phyloP scores from a whole-genome alignment of 1,140 invertebrate species.

The Caenorhabditis tropicalis region DNA sequence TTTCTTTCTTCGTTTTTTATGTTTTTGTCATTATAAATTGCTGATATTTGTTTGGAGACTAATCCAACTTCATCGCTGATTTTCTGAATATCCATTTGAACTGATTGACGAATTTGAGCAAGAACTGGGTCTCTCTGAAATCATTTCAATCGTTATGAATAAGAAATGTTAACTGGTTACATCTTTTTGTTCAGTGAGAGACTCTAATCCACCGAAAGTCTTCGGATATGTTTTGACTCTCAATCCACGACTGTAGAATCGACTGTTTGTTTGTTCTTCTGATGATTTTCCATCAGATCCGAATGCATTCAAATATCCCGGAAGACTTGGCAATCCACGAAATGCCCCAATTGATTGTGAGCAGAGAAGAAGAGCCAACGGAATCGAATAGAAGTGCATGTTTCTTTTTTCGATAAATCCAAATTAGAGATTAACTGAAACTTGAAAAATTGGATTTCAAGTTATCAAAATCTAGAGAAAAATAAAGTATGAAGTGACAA shows the following conservation, averaged over 20 bases:
- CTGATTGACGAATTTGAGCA: not conserved
- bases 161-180: not conserved
- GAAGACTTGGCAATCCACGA: slow-evolving; percentile 17
- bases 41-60: slow-evolving; percentile 4
- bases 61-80: slow-evolving; percentile 28
- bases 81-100: slow-evolving; percentile 18
- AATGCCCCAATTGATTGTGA: not conserved
- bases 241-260: slow-evolving; percentile 17
- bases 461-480: not conserved
- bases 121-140: slow-evolving; percentile 29
- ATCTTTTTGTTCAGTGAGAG: not conserved
- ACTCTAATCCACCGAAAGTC: not conserved
- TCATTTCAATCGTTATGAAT: not conserved
- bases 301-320: slow-evolving; percentile 7
- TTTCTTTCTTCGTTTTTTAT: slow-evolving; percentile 13
- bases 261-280: not conserved
- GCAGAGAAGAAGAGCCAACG: not conserved
- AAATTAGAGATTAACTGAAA: slow-evolving; percentile 1
- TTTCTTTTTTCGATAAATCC: not conserved
- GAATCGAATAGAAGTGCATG: not conserved
- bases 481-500: not conserved
- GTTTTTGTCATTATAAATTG: slow-evolving; percentile 2
- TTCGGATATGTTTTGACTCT: not conserved
- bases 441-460: not conserved
- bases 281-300: not conserved